Base-by-base conservation (phyloP, 30 jellyfish, hydroid and myxozoan species). In the Calvadosia cruxmelitensis region DNA sequence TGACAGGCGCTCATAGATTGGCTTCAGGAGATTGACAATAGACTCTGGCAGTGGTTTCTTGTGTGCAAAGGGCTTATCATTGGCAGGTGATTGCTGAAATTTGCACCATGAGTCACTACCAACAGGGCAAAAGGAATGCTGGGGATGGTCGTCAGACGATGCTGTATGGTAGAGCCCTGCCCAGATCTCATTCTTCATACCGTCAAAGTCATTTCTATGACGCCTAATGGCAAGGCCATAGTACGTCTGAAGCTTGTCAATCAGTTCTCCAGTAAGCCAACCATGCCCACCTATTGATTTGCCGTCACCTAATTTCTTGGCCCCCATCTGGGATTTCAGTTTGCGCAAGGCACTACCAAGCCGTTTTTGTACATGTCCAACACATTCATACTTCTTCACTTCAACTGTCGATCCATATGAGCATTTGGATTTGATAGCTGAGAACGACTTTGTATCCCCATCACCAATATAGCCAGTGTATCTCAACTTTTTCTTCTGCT, bases 361-460 rank as follows among this genome's bases (percentile, higher is more conserved):
- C 71, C 78, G n/a, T 62, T 73, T 73, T 25, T 73, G 83, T 33
- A 71, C 81, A 50, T 71, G 77, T 27, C 81, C 81, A 33, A 71
- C 81, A 71, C 77, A 71, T 50, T 73, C 83, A 42, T 5, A 42
- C 20, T 42, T 10, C n/a, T 42, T 42, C 20, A 42, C 20, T 42
- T 42, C 57, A n/a, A n/a, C n/a, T 42, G 10, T 42, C 15, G 10
- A 10, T 42, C 10, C 57, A 42, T 42, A 42, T 42, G 57, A 20
- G 15, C 57, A 10, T 5, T 20, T 42, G 15, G 10, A 10, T 42
- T 42, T 42, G 57, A 42, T 42, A 42, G 20, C 20, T 42, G 57
- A 42, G 20, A 42, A 42, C 57, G 57, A 42, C 57, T 42, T 42
- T 10, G 15, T 42, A 20, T 42, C 57, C 20, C 72, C 64, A 71